Evolutionary conservation across 2,113 vertebrate species (phyloP).

Genomic region (Rhombomys opimus): DNA sequence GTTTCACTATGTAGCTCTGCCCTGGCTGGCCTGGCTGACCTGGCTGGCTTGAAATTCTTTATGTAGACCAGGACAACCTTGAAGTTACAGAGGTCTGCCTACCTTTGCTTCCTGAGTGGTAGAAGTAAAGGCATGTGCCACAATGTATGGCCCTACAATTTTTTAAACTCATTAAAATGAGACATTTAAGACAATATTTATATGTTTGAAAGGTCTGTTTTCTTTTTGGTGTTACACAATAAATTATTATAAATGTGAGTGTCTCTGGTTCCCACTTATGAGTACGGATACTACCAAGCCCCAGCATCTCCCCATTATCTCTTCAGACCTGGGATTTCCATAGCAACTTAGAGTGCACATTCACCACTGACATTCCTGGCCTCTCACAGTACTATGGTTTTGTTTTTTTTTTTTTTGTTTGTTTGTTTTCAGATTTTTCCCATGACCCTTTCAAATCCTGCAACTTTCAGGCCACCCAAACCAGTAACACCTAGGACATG

Average conservation of each 20-base stretch:
- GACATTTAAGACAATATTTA: slow-evolving; percentile 25
- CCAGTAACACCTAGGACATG: neutral
- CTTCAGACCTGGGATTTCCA: neutral
- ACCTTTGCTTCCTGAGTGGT: neutral
- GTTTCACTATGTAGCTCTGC: neutral
- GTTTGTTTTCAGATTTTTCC: neutral
- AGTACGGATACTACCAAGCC: neutral
- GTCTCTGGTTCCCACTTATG: neutral
- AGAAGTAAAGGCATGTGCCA: neutral
- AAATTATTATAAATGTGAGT: neutral
- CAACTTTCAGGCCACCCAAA: neutral
- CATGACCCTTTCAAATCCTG: neutral
- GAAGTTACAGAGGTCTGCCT: neutral
- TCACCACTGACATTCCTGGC: neutral
- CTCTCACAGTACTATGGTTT: neutral
- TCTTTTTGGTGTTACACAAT: slow-evolving; percentile 18
- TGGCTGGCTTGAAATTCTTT: neutral
- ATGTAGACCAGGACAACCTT: neutral
- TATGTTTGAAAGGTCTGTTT: neutral
- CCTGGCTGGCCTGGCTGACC: neutral
- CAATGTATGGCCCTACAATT: neutral
- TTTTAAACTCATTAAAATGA: slow-evolving; percentile 25
- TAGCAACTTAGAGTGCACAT: neutral
- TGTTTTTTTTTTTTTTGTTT: too few relatives aligned
- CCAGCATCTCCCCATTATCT: neutral